Percentiles rank a stretch among this genome's conserved stretches.
These are phyloP conservation scores for Odontamblyopus rebecca DNA, from an alignment of 2,797 vertebrate species.

Conservation along the genomic window DNA sequence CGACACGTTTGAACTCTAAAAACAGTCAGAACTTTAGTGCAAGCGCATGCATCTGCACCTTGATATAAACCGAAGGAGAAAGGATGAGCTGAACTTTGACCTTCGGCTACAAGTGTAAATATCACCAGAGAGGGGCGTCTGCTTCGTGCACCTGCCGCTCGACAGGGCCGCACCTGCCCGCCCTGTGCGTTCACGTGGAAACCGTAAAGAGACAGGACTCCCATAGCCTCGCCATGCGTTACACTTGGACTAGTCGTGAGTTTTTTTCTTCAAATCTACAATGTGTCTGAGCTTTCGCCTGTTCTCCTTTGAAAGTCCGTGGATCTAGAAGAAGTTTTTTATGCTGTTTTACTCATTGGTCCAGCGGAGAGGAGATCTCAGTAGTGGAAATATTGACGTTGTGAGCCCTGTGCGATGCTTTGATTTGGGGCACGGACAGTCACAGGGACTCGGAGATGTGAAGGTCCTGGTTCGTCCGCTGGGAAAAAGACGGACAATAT, in stretches of 20 bases:
- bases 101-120: conserved; percentile 36
- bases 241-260: conserved; percentile 1
- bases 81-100: conserved; percentile 10
- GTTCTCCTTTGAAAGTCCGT: conserved; percentile 54
- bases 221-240: conserved; percentile 31
- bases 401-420: conserved; percentile 36
- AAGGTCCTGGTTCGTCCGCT: conserved; percentile 28
- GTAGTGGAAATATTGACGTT: conserved; percentile 42
- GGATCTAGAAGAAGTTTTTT: conserved; percentile 56
- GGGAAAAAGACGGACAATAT: conserved; percentile 35
- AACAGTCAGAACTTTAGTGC: not conserved
- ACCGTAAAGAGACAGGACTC: conserved; percentile 20
- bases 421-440: conserved; percentile 49
- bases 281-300: conserved; percentile 60
- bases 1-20: not conserved
- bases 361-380: conserved; percentile 38
- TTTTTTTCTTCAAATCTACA: conserved; percentile 33
- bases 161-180: conserved; percentile 9
- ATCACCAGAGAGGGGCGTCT: conserved; percentile 13
- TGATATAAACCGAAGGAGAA: conserved; percentile 18
- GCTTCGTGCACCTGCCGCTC: conserved; percentile 18
- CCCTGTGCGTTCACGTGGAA: conserved; percentile 20
- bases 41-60: conserved; percentile 10
- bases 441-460: conserved; percentile 42
- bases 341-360: conserved; percentile 58